Percentiles rank a stretch among this genome's conserved stretches.
These are phyloP conservation scores for Natator depressus DNA, from an alignment of 2,113 vertebrate genomes.

Conservation along the genomic window DNA sequence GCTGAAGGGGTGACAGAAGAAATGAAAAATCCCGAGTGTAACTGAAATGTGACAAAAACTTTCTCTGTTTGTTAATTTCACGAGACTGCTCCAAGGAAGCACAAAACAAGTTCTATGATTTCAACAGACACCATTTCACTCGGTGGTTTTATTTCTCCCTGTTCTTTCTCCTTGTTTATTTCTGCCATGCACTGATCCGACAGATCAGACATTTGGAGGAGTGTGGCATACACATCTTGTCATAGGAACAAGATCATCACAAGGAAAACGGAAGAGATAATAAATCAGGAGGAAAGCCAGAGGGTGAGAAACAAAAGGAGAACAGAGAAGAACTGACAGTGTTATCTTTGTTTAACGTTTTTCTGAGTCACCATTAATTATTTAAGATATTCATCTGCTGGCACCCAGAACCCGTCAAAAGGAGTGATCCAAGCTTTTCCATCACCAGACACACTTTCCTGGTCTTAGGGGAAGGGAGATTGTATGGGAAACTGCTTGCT, in stretches of 20 bases:
- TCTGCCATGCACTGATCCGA: neutral
- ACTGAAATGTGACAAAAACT: neutral
- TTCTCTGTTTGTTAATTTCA: neutral
- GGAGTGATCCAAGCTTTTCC: conserved; percentile 19
- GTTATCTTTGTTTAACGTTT: conserved; percentile 63
- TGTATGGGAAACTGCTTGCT: neutral
- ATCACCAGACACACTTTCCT: neutral
- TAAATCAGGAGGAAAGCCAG: conserved; percentile 37
- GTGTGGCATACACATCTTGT: conserved; percentile 46
- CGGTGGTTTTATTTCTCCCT: neutral
- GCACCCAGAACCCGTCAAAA: conserved; percentile 43
- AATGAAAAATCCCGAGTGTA: neutral
- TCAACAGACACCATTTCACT: fast-evolving
- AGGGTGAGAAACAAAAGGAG: conserved; percentile 39
- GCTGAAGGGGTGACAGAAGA: neutral
- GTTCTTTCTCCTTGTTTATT: neutral
- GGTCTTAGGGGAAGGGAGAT: conserved; percentile 1
- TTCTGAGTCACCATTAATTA: conserved; percentile 67
- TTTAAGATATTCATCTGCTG: conserved; percentile 54
- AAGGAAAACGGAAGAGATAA: conserved; percentile 45
- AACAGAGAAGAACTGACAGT: conserved; percentile 53
- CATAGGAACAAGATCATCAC: conserved; percentile 48
- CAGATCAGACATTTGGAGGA: neutral
- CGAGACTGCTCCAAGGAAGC: neutral
- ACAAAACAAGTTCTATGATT: too few relatives aligned